Percentiles rank a stretch among this genome's conserved stretches.
Evolutionary conservation across 2,113 vertebrate genomes (phyloP).

Genomic region (Platichthys flesus): DNA sequence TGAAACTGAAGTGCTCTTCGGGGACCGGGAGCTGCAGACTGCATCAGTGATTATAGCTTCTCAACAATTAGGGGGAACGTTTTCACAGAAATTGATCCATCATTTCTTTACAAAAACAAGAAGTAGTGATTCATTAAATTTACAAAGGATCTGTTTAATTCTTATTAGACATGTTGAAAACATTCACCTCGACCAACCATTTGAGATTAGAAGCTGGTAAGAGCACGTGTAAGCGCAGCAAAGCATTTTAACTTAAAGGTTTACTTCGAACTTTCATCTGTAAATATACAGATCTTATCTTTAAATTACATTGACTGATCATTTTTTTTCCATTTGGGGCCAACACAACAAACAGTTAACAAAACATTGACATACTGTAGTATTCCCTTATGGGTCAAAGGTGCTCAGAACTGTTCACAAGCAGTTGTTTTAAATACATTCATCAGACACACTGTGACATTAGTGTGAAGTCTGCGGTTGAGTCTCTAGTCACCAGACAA

Average conservation of each 20-base stretch:
- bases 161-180: not conserved
- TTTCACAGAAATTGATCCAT: constrained; percentile 22
- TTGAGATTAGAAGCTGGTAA: not conserved
- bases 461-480: not conserved
- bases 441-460: not conserved
- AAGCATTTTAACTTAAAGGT: not conserved
- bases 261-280: not conserved
- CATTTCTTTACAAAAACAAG: constrained; percentile 15
- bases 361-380: not conserved
- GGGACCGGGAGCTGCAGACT: constrained; percentile 34
- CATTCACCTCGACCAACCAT: not conserved
- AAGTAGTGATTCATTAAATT: constrained; percentile 10
- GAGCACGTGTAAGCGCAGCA: not conserved
- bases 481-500: too few relatives aligned
- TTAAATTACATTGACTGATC: not conserved
- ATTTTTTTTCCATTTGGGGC: not conserved
- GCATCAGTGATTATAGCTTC: constrained; percentile 49
- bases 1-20: constrained; percentile 47
- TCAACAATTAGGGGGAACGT: constrained; percentile 55
- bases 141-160: constrained; percentile 8
- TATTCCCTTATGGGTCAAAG: not conserved
- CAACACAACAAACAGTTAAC: not conserved
- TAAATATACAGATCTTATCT: not conserved
- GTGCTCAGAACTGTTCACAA: too few relatives aligned
- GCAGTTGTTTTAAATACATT: too few relatives aligned